Evolutionary conservation across 2,888 invertebrate species (phyloP).

Genomic region (Fabriciana adippe): DNA sequence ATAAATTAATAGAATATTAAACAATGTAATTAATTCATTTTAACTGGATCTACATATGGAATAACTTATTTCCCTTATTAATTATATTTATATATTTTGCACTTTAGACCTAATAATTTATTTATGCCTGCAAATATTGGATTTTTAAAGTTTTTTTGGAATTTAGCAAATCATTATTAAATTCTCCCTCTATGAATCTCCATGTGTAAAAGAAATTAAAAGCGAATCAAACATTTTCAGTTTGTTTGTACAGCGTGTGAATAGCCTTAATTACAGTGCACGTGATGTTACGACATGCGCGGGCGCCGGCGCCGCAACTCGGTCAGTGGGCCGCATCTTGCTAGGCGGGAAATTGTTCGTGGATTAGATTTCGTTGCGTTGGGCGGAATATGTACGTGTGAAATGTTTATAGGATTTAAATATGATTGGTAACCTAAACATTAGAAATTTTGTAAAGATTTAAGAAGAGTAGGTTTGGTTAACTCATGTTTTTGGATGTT

Average conservation of each 20-base stretch:
- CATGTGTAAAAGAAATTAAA: background rate
- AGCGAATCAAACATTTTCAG: constrained; percentile 1
- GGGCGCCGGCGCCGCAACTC: constrained; percentile 51
- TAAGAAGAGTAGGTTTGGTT: no score
- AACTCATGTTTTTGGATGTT: no score
- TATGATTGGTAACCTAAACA: no score
- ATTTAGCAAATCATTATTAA: background rate
- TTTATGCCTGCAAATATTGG: no score
- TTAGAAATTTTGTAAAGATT: no score
- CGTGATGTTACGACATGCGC: constrained; percentile 41
- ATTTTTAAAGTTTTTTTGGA: no score
- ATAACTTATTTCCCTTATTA: no score
- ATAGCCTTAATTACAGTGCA: constrained; percentile 17
- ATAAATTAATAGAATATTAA: no score
- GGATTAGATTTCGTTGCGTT: constrained; percentile 9
- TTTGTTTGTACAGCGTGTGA: constrained; percentile 4
- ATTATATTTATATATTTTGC: no score
- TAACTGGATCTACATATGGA: no score
- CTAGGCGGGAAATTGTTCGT: constrained; percentile 33
- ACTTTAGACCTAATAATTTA: no score
- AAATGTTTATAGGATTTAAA: background rate
- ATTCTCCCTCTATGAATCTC: background rate
- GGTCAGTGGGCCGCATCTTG: constrained; percentile 63
- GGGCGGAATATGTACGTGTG: constrained; percentile 21
- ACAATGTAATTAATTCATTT: no score